Percentiles rank a stretch among this genome's conserved stretches.
These are phyloP conservation scores for Acipenser transmontanus DNA, from an alignment of 2,797 vertebrate species.

Conservation along the genomic window DNA sequence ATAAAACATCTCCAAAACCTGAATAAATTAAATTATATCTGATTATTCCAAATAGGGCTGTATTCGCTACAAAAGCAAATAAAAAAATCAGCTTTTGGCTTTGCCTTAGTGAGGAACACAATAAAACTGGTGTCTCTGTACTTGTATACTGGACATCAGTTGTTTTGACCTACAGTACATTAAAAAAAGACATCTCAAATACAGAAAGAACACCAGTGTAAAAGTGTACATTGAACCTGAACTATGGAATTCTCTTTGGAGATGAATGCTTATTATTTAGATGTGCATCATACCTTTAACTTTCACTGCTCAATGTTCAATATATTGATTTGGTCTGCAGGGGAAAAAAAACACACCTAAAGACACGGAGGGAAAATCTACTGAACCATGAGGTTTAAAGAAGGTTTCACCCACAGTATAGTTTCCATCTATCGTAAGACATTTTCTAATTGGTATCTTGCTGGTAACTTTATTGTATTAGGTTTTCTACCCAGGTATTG, in stretches of 20 bases:
- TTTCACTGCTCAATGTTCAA: background rate
- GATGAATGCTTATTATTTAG: background rate
- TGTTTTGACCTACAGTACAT: too few species aligned
- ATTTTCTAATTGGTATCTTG: background rate
- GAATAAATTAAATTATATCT: too few species aligned
- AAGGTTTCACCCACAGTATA: background rate
- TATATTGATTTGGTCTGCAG: background rate
- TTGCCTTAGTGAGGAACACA: too few species aligned
- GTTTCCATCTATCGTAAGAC: background rate
- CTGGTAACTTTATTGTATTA: background rate
- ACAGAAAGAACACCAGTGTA: too few species aligned
- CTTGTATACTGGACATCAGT: too few species aligned
- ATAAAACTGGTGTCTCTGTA: too few species aligned
- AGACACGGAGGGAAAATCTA: background rate
- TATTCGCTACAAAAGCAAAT: too few species aligned
- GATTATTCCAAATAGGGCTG: too few species aligned
- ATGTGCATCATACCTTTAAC: background rate
- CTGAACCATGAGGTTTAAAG: background rate
- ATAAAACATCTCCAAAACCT: too few species aligned
- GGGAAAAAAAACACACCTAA: background rate
- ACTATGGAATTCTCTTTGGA: background rate
- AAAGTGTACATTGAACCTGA: background rate
- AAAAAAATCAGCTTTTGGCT: too few species aligned
- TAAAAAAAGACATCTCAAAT: too few species aligned
- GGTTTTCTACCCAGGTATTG: slow-evolving; percentile 28